A percentile compares a stretch with the other conserved stretches of the same genome.
These are phyloP conservation scores for Caretta caretta DNA, from an alignment of 2,113 vertebrate species.

Conservation along the genomic window DNA sequence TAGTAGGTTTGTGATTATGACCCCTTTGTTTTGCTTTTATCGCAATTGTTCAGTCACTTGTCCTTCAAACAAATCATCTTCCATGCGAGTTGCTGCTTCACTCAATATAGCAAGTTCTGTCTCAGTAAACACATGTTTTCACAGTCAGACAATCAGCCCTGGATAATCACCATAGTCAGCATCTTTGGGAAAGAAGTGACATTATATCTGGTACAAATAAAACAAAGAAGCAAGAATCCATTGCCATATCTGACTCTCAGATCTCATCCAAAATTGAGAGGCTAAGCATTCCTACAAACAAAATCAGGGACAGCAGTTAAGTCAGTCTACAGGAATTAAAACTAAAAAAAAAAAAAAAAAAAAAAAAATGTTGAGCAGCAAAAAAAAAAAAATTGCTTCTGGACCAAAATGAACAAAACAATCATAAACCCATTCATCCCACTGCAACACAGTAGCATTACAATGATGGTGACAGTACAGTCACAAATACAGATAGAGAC, in stretches of 20 bases:
- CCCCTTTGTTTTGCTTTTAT: not conserved
- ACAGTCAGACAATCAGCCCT: not conserved
- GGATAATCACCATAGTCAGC: not conserved
- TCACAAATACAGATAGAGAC: not conserved
- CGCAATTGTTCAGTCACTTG: not conserved
- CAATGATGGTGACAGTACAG: not conserved
- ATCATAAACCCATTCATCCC: not conserved
- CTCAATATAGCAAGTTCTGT: not conserved
- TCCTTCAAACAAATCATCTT: accelerated
- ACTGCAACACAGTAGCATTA: not conserved
- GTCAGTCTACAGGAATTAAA: not conserved
- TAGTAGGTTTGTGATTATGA: not conserved
- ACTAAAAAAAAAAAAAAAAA: not conserved
- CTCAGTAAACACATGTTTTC: not conserved
- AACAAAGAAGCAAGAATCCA: not conserved
- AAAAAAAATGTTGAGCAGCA: not conserved
- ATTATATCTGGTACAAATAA: not conserved
- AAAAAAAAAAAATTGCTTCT: not conserved
- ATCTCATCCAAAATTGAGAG: not conserved
- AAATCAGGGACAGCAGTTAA: not conserved
- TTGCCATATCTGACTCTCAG: not conserved
- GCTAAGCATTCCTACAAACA: not conserved
- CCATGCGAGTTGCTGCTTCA: not conserved
- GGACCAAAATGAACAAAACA: not conserved
- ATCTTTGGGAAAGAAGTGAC: not conserved